Evolutionary conservation across 2,113 vertebrate species (phyloP).

Genomic region (Plecotus auritus): DNA sequence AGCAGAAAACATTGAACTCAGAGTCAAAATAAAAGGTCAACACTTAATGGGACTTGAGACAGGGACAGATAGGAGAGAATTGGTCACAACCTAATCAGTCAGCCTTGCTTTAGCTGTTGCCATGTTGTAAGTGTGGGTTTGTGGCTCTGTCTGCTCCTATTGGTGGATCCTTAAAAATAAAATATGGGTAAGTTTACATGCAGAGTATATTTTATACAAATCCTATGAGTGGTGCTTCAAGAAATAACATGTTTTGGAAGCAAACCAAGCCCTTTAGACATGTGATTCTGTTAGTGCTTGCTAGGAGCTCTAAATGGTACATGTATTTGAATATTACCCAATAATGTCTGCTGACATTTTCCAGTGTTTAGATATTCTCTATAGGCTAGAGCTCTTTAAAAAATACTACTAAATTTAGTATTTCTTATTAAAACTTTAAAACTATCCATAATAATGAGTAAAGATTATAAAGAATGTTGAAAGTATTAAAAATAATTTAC

Average conservation of each 20-base stretch:
- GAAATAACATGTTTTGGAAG: slow-evolving; percentile 39
- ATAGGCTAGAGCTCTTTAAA: neutral
- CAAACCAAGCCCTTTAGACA: slow-evolving; percentile 20
- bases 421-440: neutral
- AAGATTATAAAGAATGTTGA: neutral
- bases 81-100: neutral
- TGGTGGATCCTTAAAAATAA: neutral
- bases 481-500: neutral
- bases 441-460: neutral
- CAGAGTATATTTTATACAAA: neutral
- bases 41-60: neutral
- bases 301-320: neutral
- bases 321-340: slow-evolving; percentile 7
- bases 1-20: neutral
- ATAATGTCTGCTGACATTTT: slow-evolving; percentile 35
- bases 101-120: neutral
- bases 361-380: neutral
- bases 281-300: slow-evolving; percentile 34
- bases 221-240: neutral
- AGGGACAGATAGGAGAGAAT: neutral
- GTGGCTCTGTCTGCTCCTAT: neutral
- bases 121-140: neutral
- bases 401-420: slow-evolving; percentile 15
- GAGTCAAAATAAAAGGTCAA: neutral
- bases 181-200: neutral